Percentiles rank a stretch among this genome's conserved stretches.
Evolutionary conservation across 2,797 vertebrate genomes (phyloP).

Genomic region (Onychomys leucogaster): DNA sequence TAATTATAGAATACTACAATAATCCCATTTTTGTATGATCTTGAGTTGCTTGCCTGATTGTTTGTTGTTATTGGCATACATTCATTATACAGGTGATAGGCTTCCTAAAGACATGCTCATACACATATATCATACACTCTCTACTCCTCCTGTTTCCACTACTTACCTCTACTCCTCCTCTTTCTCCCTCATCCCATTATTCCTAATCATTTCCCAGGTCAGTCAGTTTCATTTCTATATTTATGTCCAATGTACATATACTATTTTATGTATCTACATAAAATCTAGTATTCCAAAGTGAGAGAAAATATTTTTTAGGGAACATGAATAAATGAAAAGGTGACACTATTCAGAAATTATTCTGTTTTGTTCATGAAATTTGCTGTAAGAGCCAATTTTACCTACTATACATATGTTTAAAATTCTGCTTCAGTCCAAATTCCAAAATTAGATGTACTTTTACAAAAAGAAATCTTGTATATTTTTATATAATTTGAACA

Average conservation of each 20-base stretch:
- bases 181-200: too few species aligned
- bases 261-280: not conserved
- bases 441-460: not conserved
- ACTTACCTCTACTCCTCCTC: not conserved
- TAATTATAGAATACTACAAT: not conserved
- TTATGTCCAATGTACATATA: not conserved
- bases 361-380: not conserved
- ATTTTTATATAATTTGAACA: not conserved
- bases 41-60: not conserved
- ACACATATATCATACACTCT: too few species aligned
- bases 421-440: not conserved
- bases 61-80: too few species aligned
- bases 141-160: not conserved
- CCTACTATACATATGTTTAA: not conserved
- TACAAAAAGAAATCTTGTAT: not conserved
- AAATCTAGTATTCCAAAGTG: not conserved
- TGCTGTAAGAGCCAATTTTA: not conserved
- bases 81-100: too few species aligned
- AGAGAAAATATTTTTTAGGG: not conserved
- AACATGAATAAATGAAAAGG: not conserved
- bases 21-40: not conserved
- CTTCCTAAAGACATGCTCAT: not conserved
- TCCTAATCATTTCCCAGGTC: not conserved
- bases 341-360: not conserved
- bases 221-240: not conserved